Conservation (phyloP, 2,113 vertebrate species). For the Cyprinodon tularosa region DNA sequence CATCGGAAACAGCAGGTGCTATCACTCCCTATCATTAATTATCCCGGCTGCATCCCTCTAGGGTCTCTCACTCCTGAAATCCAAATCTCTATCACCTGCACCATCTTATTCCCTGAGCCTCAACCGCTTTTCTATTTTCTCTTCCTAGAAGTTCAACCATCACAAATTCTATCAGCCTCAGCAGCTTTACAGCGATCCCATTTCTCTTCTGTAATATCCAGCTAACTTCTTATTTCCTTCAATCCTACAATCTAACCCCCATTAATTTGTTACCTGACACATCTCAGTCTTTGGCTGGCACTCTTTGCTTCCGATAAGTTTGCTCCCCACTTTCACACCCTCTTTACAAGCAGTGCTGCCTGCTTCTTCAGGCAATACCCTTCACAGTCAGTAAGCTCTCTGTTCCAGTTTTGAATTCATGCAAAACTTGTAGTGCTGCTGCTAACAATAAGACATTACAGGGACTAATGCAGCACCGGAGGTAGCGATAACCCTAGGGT, state of each 20-base stretch:
- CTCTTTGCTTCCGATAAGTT: slow-evolving; percentile 28
- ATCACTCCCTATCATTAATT: slow-evolving; percentile 75
- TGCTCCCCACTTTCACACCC: slow-evolving; percentile 22
- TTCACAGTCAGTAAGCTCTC: slow-evolving; percentile 48
- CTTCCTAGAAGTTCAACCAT: slow-evolving; percentile 41
- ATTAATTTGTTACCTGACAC: slow-evolving; percentile 51
- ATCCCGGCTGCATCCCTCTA: slow-evolving; percentile 68
- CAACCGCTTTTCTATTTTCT: slow-evolving; percentile 31
- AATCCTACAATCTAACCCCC: slow-evolving; percentile 23
- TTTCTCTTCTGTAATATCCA: slow-evolving; percentile 32
- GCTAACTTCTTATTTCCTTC: slow-evolving; percentile 30
- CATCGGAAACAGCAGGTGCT: slow-evolving; percentile 74
- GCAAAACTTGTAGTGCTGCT: slow-evolving; percentile 58
- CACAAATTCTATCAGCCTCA: slow-evolving; percentile 39
- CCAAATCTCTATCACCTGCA: slow-evolving; percentile 57
- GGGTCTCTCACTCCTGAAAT: slow-evolving; percentile 58
- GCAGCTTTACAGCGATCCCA: slow-evolving; percentile 29
- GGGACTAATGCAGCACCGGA: slow-evolving; percentile 58
- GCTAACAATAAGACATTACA: slow-evolving; percentile 55
- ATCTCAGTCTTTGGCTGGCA: slow-evolving; percentile 55
- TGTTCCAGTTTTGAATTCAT: slow-evolving; percentile 60
- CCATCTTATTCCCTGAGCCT: slow-evolving; percentile 39
- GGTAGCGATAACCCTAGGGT: neutral
- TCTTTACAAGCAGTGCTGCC: neutral
- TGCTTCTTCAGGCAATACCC: slow-evolving; percentile 36